phyloP scores from a whole-genome alignment of 2,888 invertebrate genomes.

The Apomyelois bistriatella region DNA sequence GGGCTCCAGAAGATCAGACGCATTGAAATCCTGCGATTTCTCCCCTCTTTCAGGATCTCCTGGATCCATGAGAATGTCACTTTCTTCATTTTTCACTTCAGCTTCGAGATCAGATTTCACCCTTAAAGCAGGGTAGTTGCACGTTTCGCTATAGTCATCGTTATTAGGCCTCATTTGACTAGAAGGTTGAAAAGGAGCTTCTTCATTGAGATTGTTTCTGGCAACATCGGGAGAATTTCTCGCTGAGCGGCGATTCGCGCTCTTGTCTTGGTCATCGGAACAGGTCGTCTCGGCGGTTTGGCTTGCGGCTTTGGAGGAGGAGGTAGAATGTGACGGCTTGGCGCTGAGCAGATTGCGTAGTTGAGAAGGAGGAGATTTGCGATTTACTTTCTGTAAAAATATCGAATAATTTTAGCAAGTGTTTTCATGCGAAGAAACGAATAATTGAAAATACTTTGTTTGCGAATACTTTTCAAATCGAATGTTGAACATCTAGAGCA shows the following conservation, averaged over 20 bases:
- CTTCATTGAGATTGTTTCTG: slow-evolving; percentile 79
- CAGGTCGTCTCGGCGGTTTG: slow-evolving; percentile 75
- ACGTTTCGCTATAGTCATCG: slow-evolving; percentile 75
- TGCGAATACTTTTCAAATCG: no score
- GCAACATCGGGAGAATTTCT: slow-evolving; percentile 78
- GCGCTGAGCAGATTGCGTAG: slow-evolving; percentile 79
- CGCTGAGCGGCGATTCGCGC: slow-evolving; percentile 66
- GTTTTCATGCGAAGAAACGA: not conserved
- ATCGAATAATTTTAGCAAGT: not conserved
- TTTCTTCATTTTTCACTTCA: slow-evolving; percentile 74
- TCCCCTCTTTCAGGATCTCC: slow-evolving; percentile 64
- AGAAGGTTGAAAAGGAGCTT: slow-evolving; percentile 78
- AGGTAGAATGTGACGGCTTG: slow-evolving; percentile 75
- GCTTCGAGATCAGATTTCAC: slow-evolving; percentile 79
- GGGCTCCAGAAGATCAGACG: slow-evolving; percentile 79
- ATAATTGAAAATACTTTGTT: no score
- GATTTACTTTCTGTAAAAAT: slow-evolving; percentile 70
- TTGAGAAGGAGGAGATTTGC: slow-evolving; percentile 78
- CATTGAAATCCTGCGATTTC: slow-evolving; percentile 68
- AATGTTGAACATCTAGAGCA: not conserved
- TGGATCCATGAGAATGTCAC: slow-evolving; percentile 69
- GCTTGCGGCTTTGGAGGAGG: slow-evolving; percentile 79
- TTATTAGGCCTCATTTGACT: slow-evolving; percentile 80
- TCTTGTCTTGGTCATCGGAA: slow-evolving; percentile 69
- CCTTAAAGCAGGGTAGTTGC: slow-evolving; percentile 71